Evolutionary conservation across 2,113 vertebrate genomes (phyloP).

Genomic region (Silurus meridionalis): DNA sequence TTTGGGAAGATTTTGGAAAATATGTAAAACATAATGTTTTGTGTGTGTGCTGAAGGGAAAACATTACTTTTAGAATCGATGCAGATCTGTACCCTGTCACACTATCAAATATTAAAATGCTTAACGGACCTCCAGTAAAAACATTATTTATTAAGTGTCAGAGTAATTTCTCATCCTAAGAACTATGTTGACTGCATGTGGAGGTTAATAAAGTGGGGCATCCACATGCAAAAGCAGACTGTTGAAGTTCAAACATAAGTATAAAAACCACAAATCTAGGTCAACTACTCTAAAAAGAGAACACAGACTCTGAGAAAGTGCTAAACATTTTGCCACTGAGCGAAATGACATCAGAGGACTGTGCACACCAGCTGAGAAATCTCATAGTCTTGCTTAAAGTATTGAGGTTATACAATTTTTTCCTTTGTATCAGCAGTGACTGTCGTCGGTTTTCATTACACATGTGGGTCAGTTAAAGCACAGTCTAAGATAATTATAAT

Average conservation of each 20-base stretch:
- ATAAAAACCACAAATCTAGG: constrained; percentile 67
- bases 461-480: not conserved
- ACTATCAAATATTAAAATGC: not conserved
- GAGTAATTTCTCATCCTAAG: not conserved
- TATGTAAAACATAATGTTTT: too few relatives aligned
- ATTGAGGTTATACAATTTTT: not conserved
- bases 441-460: not conserved
- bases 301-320: constrained; percentile 35
- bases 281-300: constrained; percentile 58
- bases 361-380: not conserved
- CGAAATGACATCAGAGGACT: constrained; percentile 21
- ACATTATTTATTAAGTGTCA: not conserved
- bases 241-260: constrained; percentile 49
- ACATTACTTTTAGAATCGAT: not conserved
- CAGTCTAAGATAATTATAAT: not conserved
- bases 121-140: not conserved
- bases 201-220: constrained; percentile 59
- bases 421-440: not conserved
- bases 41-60: too few relatives aligned
- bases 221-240: constrained; percentile 10
- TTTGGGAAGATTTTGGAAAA: not conserved
- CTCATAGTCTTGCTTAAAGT: constrained; percentile 4
- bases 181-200: constrained; percentile 41
- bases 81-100: not conserved
- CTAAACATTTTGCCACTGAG: not conserved